Conservation (phyloP, 2,888 invertebrate species). For the Abscondita cerata region DNA sequence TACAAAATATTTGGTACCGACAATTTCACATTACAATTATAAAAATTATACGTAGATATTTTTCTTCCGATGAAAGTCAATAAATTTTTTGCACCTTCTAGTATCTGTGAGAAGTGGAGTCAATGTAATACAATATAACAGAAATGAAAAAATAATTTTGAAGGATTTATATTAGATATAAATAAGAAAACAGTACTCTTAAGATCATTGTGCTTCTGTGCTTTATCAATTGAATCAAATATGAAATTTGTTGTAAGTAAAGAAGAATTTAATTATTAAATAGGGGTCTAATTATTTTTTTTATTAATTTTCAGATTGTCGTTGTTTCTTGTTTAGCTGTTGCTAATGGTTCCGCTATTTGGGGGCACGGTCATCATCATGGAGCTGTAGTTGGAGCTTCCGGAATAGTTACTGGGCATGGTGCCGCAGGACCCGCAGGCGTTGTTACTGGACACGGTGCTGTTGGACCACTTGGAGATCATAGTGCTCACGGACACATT, state of each 20-base stretch:
- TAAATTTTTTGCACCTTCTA: too few species aligned
- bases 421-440: not conserved
- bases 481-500: slow-evolving; percentile 15
- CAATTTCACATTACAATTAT: too few species aligned
- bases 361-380: slow-evolving; percentile 17
- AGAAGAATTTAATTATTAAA: slow-evolving; percentile 3
- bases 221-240: not conserved
- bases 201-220: too few species aligned
- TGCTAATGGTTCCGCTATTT: slow-evolving; percentile 40
- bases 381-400: slow-evolving; percentile 36
- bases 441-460: too few species aligned
- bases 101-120: too few species aligned
- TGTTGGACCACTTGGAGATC: slow-evolving; percentile 25
- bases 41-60: too few species aligned
- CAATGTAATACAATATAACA: too few species aligned
- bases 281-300: not conserved
- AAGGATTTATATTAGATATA: too few species aligned
- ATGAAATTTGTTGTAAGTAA: slow-evolving; percentile 45
- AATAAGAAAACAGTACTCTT: too few species aligned
- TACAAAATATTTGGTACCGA: too few species aligned
- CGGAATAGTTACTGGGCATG: slow-evolving; percentile 38
- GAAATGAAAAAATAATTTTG: too few species aligned
- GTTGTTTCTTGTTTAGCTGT: slow-evolving; percentile 42
- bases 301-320: slow-evolving; percentile 36
- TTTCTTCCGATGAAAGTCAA: too few species aligned